These are phyloP conservation scores for Ophiothrix spiculata DNA, from an alignment of 35 echinoderm and acorn worm species.

Conservation along the genomic window DNA sequence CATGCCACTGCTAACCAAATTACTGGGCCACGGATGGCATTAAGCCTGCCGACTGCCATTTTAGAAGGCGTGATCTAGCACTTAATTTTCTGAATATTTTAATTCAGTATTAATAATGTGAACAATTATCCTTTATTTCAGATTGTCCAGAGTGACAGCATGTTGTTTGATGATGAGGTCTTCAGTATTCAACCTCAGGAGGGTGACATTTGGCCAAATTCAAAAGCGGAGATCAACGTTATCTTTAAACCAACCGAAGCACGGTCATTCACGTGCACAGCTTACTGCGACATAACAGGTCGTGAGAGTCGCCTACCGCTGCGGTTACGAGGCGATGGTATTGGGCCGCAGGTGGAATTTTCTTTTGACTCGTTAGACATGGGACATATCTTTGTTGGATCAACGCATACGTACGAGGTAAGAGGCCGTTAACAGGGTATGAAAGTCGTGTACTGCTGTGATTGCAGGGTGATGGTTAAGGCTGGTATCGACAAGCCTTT, in stretches of 20 bases:
- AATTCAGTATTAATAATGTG: too few relatives aligned
- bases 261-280: conserved; percentile 66
- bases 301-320: conserved; percentile 81
- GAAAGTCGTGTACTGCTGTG: too few relatives aligned
- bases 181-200: conserved; percentile 76
- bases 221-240: conserved; percentile 62
- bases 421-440: too few relatives aligned
- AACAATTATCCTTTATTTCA: conserved; percentile 19
- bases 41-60: too few relatives aligned
- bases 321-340: conserved; percentile 79
- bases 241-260: conserved; percentile 86
- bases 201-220: conserved; percentile 93
- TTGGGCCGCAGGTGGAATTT: conserved; percentile 82
- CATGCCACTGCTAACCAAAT: too few relatives aligned
- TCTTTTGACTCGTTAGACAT: conserved; percentile 90
- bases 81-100: too few relatives aligned
- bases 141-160: conserved; percentile 70
- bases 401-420: conserved; percentile 96
- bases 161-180: conserved; percentile 87
- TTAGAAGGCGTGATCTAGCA: too few relatives aligned
- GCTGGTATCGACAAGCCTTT: too few relatives aligned
- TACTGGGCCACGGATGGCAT: too few relatives aligned
- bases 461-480: too few relatives aligned
- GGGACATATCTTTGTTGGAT: conserved; percentile 94
- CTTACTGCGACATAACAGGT: conserved; percentile 97